A percentile compares a stretch with the other conserved stretches of the same genome.
phyloP scores from a whole-genome alignment of 2,888 invertebrate species.

The Zonitis immaculata region DNA sequence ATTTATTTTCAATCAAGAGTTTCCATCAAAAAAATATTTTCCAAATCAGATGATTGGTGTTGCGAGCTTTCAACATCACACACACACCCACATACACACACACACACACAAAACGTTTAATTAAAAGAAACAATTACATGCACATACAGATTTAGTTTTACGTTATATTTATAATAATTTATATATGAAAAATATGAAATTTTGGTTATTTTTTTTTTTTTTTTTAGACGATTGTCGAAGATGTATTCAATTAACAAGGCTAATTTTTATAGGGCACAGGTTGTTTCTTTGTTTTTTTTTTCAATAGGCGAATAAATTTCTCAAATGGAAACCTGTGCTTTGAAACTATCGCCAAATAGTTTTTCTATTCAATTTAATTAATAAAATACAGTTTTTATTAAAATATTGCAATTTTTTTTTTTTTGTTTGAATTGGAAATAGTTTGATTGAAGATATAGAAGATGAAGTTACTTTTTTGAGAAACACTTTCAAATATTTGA shows the following conservation, averaged over 20 bases:
- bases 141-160: constrained; percentile 27
- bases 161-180: constrained; percentile 30
- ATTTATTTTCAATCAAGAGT: too few species aligned
- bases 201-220: constrained; percentile 34
- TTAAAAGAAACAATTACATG: constrained; percentile 30
- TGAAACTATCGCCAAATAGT: too few species aligned
- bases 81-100: too few species aligned
- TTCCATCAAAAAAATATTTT: constrained; percentile 13
- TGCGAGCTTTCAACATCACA: constrained; percentile 17
- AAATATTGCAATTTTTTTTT: too few species aligned
- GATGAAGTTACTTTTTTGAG: too few species aligned
- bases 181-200: constrained; percentile 43
- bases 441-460: too few species aligned
- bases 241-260: constrained; percentile 41
- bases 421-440: too few species aligned
- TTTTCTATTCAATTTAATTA: too few species aligned
- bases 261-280: constrained; percentile 42
- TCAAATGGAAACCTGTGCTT: constrained; percentile 17
- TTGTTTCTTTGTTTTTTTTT: too few species aligned
- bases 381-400: too few species aligned
- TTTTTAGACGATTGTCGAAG: constrained; percentile 47
- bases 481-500: constrained; percentile 31
- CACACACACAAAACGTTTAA: too few species aligned
- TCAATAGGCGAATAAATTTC: constrained; percentile 30
- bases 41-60: constrained; percentile 18